phyloP scores from a whole-genome alignment of 1,140 invertebrate genomes.

The Zophobas morio region DNA sequence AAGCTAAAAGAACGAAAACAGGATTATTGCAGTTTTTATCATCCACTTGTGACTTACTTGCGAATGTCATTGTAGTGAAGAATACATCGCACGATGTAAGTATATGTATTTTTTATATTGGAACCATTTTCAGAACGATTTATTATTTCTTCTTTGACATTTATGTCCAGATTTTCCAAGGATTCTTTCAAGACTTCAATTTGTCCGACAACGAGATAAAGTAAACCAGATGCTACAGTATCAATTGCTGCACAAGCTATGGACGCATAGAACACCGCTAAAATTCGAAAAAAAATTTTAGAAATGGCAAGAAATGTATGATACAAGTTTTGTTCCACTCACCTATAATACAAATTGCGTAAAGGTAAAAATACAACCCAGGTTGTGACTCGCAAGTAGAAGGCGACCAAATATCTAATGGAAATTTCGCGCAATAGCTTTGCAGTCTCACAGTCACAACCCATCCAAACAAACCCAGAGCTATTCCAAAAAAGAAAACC shows the following conservation, averaged over 20 bases:
- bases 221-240: conserved; percentile 58
- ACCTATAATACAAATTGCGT: background rate
- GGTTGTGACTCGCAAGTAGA: conserved; percentile 1
- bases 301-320: background rate
- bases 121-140: background rate
- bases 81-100: conserved; percentile 53
- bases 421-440: conserved; percentile 1
- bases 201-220: conserved; percentile 57
- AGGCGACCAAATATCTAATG: conserved; percentile 38
- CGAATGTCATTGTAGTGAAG: conserved; percentile 51
- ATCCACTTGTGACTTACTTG: no score
- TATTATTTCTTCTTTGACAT: conserved; percentile 16
- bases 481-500: conserved; percentile 9
- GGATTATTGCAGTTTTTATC: background rate
- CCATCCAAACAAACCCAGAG: conserved; percentile 1
- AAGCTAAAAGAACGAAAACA: background rate
- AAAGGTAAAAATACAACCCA: conserved; percentile 1
- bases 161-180: conserved; percentile 44
- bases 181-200: conserved; percentile 60
- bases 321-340: background rate
- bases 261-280: conserved; percentile 57
- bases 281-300: background rate
- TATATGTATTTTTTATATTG: background rate
- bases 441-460: background rate
- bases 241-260: conserved; percentile 61